Conservation (phyloP, 2,113 vertebrate genomes). For the Merops nubicus region DNA sequence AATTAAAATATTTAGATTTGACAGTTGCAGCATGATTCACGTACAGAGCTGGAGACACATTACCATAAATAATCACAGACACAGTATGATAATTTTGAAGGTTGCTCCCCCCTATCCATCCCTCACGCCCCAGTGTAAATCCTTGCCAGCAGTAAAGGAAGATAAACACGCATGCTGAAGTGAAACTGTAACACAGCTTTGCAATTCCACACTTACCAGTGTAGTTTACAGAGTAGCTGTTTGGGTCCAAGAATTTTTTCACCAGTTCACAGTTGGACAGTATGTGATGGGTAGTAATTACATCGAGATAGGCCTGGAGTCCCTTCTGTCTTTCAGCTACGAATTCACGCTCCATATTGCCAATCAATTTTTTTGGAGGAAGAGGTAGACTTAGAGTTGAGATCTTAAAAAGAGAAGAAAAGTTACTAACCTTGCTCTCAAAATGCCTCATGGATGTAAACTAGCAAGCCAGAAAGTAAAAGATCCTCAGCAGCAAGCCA, state of each 20-base stretch:
- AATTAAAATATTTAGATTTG: not conserved
- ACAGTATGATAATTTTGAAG: not conserved
- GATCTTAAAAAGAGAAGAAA: conserved; percentile 79
- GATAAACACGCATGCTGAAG: not conserved
- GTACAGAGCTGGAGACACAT: not conserved
- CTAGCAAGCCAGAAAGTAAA: not conserved
- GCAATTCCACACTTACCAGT: conserved; percentile 79
- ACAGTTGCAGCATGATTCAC: not conserved
- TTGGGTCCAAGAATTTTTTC: conserved; percentile 95
- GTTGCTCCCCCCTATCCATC: not conserved
- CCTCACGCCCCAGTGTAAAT: not conserved
- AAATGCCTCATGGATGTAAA: not conserved
- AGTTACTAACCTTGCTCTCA: not conserved
- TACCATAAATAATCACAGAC: not conserved
- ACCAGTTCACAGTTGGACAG: conserved; percentile 88
- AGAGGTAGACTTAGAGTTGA: conserved; percentile 91
- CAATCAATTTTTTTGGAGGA: conserved; percentile 95
- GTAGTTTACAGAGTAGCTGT: conserved; percentile 94
- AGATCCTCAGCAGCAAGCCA: not conserved
- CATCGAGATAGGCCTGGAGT: conserved; percentile 91
- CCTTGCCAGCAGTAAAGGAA: not conserved
- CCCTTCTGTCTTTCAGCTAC: conserved; percentile 95
- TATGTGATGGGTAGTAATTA: conserved; percentile 91
- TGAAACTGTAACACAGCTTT: not conserved
- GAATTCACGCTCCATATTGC: conserved; percentile 98